Evolutionary conservation across 2,797 vertebrate genomes (phyloP), one percentile per base, ranked within the genome.

Genomic region (Melopsittacus undulatus): DNA sequence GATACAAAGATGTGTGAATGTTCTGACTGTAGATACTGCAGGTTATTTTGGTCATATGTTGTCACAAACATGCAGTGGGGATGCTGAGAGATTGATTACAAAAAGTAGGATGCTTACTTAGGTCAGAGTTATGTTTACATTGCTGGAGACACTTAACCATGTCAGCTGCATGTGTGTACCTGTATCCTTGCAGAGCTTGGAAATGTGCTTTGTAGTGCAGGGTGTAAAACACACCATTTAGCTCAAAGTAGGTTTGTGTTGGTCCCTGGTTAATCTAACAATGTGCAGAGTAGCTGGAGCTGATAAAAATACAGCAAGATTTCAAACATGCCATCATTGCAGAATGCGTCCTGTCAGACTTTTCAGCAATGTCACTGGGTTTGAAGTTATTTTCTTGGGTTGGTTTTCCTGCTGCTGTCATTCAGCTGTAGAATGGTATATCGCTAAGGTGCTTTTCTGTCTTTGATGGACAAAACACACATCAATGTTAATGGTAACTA

Each of bases 11-110:
- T 1, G 7, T 54, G 51, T 54, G 64, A 69, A 56, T 77, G 36
- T 80, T 93, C 52, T 74, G 56, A 42, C 56, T 80, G 32, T 57
- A 73, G 70, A 63, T 77, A 27, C 34, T 54, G 36, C 40, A 32
- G 43, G 67, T 89, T 89, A 72, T 94, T 96, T 96, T 89, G 64
- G 67, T 89, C 67, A 10, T 59, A 26, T 4, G 24, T 48, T 84
- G 72, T 80, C 89, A 89, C 40, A 77, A 10, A 70, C 63, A 22
- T 1, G 24, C 43, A 34, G 1, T 4, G 4, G 64, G 38, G 40
- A 91, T 85, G 10, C 52, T 63, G 77, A 59, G 80, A 69, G 36
- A 61, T 19, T 29, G 40, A 32, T 19, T 59, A 38, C 56, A 75
- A 80, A 66, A 92, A 83, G 38, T 23, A 69, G 62, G 22, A 34